Conservation (phyloP, 2,797 vertebrate genomes). For the Sebastes goodei region DNA sequence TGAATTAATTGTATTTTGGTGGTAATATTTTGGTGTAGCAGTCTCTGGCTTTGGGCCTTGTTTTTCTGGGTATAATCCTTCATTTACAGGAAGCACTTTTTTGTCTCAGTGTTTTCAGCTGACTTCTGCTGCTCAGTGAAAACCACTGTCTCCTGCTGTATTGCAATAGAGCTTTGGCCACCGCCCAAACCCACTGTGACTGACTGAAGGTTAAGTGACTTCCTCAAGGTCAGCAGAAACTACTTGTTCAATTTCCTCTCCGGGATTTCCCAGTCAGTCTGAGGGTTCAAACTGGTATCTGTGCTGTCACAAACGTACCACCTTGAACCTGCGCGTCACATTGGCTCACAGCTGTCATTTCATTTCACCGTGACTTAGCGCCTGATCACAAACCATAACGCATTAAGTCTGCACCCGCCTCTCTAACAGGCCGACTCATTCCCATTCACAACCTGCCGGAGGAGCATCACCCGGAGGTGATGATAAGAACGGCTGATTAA, state of each 20-base stretch:
- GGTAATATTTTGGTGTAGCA: neutral
- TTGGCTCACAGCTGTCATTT: neutral
- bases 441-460: no score
- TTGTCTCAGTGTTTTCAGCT: neutral
- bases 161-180: neutral
- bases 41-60: neutral
- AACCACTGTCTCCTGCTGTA: neutral
- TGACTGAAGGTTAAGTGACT: slow-evolving; percentile 20
- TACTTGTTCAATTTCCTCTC: neutral
- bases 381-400: neutral
- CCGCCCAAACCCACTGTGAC: neutral
- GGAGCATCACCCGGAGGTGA: slow-evolving; percentile 6
- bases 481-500: neutral
- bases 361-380: neutral
- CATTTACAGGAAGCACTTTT: neutral
- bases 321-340: neutral
- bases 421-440: neutral
- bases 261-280: neutral
- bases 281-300: neutral
- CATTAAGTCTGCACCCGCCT: neutral
- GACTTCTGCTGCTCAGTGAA: neutral
- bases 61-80: neutral
- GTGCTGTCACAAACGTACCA: neutral
- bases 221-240: neutral
- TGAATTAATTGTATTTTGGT: neutral